Evolutionary conservation across 2,113 vertebrate genomes (phyloP).

Genomic region (Tragelaphus strepsiceros): DNA sequence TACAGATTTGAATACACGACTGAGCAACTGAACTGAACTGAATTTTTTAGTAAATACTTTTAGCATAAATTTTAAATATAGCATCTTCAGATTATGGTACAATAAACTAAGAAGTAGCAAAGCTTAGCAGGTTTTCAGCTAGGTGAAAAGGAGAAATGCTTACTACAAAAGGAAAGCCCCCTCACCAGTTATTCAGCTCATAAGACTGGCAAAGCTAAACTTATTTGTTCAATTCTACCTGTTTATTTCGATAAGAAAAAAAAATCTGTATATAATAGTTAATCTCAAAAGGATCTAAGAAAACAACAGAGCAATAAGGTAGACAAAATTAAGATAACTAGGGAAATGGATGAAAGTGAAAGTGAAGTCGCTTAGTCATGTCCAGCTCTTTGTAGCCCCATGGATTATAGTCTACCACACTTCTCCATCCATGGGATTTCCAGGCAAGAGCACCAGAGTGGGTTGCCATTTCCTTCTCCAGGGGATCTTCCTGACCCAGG

Average conservation of each 20-base stretch:
- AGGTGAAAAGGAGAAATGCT: neutral
- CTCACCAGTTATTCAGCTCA: neutral
- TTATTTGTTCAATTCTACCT: neutral
- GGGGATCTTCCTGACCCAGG: neutral
- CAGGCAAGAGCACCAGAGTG: neutral
- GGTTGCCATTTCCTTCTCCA: neutral
- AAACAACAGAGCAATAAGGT: neutral
- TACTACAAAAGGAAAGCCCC: neutral
- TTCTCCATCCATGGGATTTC: neutral
- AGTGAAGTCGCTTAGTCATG: neutral
- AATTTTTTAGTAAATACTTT: slow-evolving; percentile 15
- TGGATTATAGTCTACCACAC: neutral
- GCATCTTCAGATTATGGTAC: neutral
- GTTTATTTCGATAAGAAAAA: neutral
- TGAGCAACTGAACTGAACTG: too few relatives aligned
- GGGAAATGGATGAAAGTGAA: neutral
- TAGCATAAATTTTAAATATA: neutral
- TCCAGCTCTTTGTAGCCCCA: neutral
- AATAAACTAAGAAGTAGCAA: neutral
- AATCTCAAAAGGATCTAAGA: neutral
- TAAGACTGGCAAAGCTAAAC: neutral
- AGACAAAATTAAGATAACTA: slow-evolving; percentile 17
- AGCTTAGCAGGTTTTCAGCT: neutral
- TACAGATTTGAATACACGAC: neutral
- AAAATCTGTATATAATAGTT: neutral